A percentile compares a stretch with the other conserved stretches of the same genome.
phyloP scores from a whole-genome alignment of 2,888 invertebrate genomes.

The Spodoptera exigua region DNA sequence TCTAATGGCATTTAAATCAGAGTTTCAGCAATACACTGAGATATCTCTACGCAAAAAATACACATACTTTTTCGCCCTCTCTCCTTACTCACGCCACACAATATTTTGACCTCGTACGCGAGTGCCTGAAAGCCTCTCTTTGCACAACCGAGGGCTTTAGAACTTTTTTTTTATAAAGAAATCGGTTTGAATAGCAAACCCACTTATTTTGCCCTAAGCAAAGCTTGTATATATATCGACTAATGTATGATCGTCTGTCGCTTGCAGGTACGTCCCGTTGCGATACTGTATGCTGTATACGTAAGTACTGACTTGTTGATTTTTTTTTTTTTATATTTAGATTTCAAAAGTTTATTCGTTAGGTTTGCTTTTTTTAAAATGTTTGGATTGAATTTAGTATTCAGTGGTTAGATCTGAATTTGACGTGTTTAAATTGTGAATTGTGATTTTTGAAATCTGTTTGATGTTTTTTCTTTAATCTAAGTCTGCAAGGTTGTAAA shows the following conservation, averaged over 20 bases:
- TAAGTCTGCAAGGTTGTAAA: no score
- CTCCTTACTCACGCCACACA: constrained; percentile 57
- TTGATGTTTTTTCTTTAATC: no score
- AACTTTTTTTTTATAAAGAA: constrained; percentile 70
- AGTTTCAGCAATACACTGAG: not conserved
- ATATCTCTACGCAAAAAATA: constrained; percentile 2
- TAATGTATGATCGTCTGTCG: constrained; percentile 55
- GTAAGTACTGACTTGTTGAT: constrained; percentile 38
- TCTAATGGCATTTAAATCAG: constrained; percentile 17
- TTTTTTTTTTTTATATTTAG: constrained; percentile 7
- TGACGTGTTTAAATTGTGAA: no score
- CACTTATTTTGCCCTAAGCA: constrained; percentile 53
- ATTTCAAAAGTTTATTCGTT: constrained; percentile 2
- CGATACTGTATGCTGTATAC: constrained; percentile 14
- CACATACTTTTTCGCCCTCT: constrained; percentile 26
- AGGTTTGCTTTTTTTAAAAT: not conserved
- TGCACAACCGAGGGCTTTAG: constrained; percentile 71
- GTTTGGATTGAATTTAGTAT: not conserved
- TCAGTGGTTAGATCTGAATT: not conserved
- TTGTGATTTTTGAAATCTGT: no score
- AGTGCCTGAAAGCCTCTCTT: constrained; percentile 72
- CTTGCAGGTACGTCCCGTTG: constrained; percentile 51
- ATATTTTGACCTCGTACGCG: constrained; percentile 53
- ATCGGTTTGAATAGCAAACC: constrained; percentile 57
- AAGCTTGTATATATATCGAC: constrained; percentile 47